These are phyloP conservation scores for Eucriotettix oculatus DNA, from an alignment of 2,888 invertebrate genomes.

Conservation along the genomic window DNA sequence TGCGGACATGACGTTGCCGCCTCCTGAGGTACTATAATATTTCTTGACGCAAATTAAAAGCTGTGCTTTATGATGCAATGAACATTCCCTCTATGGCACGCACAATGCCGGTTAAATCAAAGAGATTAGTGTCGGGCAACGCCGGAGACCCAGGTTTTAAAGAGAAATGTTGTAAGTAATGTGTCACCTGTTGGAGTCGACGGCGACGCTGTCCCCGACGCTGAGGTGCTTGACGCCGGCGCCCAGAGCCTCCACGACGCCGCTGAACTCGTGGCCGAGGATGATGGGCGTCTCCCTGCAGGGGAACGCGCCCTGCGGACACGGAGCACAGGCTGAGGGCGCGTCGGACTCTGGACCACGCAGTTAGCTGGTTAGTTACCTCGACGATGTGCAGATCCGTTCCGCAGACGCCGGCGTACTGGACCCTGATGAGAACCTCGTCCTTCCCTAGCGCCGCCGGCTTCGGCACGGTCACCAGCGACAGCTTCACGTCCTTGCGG, in stretches of 20 bases:
- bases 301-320: conserved; percentile 44
- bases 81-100: too few species aligned
- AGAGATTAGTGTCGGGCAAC: too few species aligned
- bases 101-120: too few species aligned
- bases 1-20: too few species aligned
- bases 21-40: too few species aligned
- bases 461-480: too few species aligned
- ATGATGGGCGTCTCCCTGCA: conserved; percentile 34
- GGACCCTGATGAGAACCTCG: conserved; percentile 8
- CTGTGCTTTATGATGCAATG: too few species aligned
- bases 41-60: too few species aligned
- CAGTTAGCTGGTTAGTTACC: conserved; percentile 5
- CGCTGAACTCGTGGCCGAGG: conserved; percentile 53
- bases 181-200: conserved; percentile 56
- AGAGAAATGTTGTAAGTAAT: too few species aligned
- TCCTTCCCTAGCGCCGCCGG: too few species aligned
- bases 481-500: too few species aligned
- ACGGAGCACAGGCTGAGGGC: not conserved
- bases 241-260: conserved; percentile 39
- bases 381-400: conserved; percentile 12
- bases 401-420: conserved; percentile 12
- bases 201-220: conserved; percentile 46
- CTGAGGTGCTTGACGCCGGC: conserved; percentile 35
- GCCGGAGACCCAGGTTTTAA: too few species aligned
- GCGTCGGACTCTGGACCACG: not conserved